Percentiles rank a stretch among this genome's conserved stretches.
Conservation (phyloP, 2,888 invertebrate species). For the Dynastes tityus region DNA sequence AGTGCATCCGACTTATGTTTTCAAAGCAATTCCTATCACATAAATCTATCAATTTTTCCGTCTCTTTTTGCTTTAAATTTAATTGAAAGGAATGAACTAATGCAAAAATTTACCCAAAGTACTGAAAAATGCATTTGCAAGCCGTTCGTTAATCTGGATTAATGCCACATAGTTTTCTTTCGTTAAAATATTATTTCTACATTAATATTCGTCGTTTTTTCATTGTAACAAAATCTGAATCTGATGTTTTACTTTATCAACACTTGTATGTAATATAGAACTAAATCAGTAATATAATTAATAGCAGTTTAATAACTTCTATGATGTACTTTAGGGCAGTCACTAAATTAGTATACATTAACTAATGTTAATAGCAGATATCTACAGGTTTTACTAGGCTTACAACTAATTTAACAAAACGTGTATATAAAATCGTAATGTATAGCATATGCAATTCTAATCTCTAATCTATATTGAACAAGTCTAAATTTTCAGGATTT, state of each 20-base stretch:
- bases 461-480: no score
- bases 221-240: no score
- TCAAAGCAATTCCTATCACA: neutral
- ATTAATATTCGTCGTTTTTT: no score
- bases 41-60: constrained; percentile 15
- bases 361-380: neutral
- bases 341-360: neutral
- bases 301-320: neutral
- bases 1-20: neutral
- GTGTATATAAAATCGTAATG: no score
- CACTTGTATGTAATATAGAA: no score
- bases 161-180: no score
- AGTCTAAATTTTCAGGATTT: no score
- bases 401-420: neutral
- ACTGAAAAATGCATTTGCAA: no score
- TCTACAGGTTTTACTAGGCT: neutral
- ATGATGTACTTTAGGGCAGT: neutral
- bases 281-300: neutral
- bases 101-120: neutral
- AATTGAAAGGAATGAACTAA: neutral
- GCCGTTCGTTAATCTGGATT: no score
- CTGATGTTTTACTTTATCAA: no score
- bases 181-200: no score
- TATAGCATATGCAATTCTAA: no score
- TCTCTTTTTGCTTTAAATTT: constrained; percentile 21